These are phyloP conservation scores for Chaetura pelagica DNA, from an alignment of 2,113 vertebrate genomes.

Conservation along the genomic window DNA sequence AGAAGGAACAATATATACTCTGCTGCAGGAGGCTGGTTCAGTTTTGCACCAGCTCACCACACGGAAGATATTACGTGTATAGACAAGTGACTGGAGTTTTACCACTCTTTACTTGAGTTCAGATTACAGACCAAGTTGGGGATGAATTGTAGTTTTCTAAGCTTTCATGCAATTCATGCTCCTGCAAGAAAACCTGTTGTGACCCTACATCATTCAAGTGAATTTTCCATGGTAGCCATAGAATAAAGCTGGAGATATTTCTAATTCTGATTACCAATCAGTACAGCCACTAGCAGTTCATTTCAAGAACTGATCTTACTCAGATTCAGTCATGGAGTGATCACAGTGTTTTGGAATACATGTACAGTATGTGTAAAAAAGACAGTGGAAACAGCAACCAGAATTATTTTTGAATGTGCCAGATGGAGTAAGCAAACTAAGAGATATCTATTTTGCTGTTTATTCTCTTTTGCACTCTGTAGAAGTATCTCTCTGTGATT, in stretches of 20 bases:
- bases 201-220: background rate
- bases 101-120: background rate
- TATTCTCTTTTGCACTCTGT: background rate
- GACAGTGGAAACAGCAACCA: background rate
- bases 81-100: background rate
- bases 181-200: background rate
- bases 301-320: constrained; percentile 29
- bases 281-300: background rate
- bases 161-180: background rate
- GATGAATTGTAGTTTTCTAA: background rate
- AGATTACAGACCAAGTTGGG: background rate
- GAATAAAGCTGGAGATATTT: constrained; percentile 28
- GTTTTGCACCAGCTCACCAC: background rate
- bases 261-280: constrained; percentile 47
- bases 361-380: background rate
- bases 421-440: background rate
- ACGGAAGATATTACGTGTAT: background rate
- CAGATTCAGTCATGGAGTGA: constrained; percentile 17
- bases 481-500: background rate
- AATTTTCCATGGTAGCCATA: background rate
- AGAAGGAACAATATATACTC: background rate
- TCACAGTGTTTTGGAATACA: background rate
- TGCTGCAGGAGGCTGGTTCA: background rate
- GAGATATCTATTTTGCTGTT: background rate
- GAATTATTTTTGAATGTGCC: background rate